These are phyloP conservation scores for Chromobotia macracanthus DNA, from an alignment of 2,797 vertebrate species.

Conservation along the genomic window DNA sequence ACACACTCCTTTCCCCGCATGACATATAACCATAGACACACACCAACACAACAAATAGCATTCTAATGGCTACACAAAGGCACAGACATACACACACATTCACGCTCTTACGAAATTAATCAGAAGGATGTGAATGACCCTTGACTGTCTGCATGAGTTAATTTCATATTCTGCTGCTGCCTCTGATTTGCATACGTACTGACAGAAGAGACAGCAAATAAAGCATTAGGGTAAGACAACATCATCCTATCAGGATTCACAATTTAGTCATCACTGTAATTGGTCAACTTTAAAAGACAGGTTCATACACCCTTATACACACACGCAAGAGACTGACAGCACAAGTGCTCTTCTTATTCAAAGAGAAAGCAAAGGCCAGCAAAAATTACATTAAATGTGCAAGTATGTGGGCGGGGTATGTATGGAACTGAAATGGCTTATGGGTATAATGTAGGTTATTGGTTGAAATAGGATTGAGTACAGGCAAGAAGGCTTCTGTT, in stretches of 20 bases:
- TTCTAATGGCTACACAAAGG: conserved; percentile 14
- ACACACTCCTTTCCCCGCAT: conserved; percentile 23
- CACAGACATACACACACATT: background rate
- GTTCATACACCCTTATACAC: background rate
- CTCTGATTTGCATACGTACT: conserved; percentile 45
- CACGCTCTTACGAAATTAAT: conserved; percentile 43
- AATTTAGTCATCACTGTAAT: conserved; percentile 23
- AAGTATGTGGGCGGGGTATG: conserved; percentile 34
- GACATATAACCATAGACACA: conserved; percentile 46
- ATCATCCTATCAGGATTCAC: conserved; percentile 52
- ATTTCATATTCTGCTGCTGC: conserved; percentile 27
- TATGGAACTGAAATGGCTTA: conserved; percentile 23
- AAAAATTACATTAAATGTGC: conserved; percentile 27
- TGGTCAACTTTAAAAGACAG: conserved; percentile 15
- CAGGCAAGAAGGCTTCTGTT: conserved; percentile 18
- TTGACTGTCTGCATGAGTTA: conserved; percentile 49
- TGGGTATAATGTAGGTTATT: conserved; percentile 40
- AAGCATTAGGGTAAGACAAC: conserved; percentile 42
- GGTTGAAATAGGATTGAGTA: conserved; percentile 42
- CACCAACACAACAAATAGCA: conserved; percentile 28
- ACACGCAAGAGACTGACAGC: conserved; percentile 5
- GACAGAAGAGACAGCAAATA: conserved; percentile 42
- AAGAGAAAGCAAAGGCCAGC: conserved; percentile 43
- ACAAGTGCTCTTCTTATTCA: background rate
- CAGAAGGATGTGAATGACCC: conserved; percentile 54